Evolutionary conservation across 2,888 invertebrate genomes (phyloP), one percentile per base, ranked within the genome.

Genomic region (Drosophila buzzatii): DNA sequence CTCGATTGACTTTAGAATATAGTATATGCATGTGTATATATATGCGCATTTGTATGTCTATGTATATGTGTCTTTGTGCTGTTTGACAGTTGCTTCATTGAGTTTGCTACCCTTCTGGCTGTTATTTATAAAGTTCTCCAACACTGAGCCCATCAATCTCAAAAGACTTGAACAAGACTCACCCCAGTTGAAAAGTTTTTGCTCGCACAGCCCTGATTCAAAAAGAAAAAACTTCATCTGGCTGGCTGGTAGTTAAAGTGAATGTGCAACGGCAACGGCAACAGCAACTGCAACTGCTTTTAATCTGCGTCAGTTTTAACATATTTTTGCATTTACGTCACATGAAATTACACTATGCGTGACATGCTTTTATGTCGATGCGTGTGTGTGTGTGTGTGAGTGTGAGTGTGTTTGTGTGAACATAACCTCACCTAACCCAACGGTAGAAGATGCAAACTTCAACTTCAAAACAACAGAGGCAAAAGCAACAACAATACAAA

Each of bases 311-410:
- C 70, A 74, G 76, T 82, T 76, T 86, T 84, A 81, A 82, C 85
- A 87, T 87, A 87, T 85, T 82, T 85, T 85, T 85, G 82, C 85
- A 87, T 85, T 87, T 85, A 82, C 85, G 85, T 85, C 85, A 85
- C 85, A 85, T 82, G 80, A 71, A 82, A 86, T 84, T 86, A 76
- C 75, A 77, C 86, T 81, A 82, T 84, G 86, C 86, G 84, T 86
- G 86, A 85, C 84, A 86, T 82, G 82, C 78, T 86, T 85, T 79
- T 81, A 75, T 81, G 74, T 68, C 70, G 47, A 33, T 64, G 65
- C 53, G 67, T 57, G 60, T 53, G 35, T 69, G 39, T 44, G 64
- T 55, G 64, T 68, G 75, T 14, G 14, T 12, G 69, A 49, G 55
- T 53, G 33, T 68, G 12, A 10, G 2, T 10, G 71, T 61, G 45